These are phyloP conservation scores for Rhagonycha fulva DNA, from an alignment of 2,888 invertebrate genomes.

Conservation along the genomic window DNA sequence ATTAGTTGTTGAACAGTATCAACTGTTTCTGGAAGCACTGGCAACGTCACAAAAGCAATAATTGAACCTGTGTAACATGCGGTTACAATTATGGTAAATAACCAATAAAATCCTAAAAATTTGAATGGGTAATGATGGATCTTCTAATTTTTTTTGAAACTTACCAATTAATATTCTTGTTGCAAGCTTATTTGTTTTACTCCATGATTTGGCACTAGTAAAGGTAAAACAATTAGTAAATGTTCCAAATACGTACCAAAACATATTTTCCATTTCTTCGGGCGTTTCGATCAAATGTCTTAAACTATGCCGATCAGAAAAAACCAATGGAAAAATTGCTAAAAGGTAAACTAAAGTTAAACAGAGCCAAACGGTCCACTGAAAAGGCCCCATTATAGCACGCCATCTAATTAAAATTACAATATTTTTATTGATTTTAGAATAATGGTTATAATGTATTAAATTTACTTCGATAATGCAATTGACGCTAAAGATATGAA, in stretches of 20 bases:
- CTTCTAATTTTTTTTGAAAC: slow-evolving; percentile 19
- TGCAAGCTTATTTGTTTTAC: slow-evolving; percentile 68
- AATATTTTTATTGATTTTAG: neutral
- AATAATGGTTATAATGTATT: neutral
- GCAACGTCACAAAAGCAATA: slow-evolving; percentile 81
- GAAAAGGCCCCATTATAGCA: slow-evolving; percentile 82
- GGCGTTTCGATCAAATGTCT: slow-evolving; percentile 68
- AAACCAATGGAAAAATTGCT: slow-evolving; percentile 75
- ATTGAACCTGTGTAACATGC: slow-evolving; percentile 85
- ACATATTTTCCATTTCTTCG: slow-evolving; percentile 80
- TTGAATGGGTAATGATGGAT: neutral
- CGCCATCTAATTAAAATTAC: slow-evolving; percentile 64
- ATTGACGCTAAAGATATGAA: slow-evolving; percentile 79
- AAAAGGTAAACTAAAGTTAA: slow-evolving; percentile 72
- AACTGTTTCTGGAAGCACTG: slow-evolving; percentile 74
- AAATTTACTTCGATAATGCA: slow-evolving; percentile 70
- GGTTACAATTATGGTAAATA: slow-evolving; percentile 84
- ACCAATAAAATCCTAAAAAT: slow-evolving; percentile 73
- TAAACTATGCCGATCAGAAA: slow-evolving; percentile 72
- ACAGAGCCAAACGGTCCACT: slow-evolving; percentile 80
- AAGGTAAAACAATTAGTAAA: slow-evolving; percentile 82
- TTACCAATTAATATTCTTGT: slow-evolving; percentile 74
- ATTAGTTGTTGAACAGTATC: slow-evolving; percentile 71
- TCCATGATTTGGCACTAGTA: slow-evolving; percentile 71
- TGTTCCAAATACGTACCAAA: slow-evolving; percentile 86